Evolutionary conservation across 2,888 invertebrate species (phyloP).

Genomic region (Epinotia demarniana): DNA sequence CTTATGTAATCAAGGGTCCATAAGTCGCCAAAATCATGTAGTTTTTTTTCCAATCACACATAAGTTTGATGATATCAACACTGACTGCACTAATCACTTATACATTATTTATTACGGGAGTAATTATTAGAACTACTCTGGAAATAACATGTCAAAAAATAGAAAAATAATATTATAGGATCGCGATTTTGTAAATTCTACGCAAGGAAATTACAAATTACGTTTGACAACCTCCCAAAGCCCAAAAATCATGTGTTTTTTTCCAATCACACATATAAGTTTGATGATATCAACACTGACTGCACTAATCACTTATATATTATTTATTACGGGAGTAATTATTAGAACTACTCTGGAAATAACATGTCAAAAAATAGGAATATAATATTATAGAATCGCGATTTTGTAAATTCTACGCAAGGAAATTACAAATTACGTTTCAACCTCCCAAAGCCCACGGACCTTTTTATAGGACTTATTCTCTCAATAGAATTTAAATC

Average conservation of each 20-base stretch:
- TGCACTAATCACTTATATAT: conserved; percentile 29
- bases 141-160: conserved; percentile 29
- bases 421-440: neutral
- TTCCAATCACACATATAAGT: neutral
- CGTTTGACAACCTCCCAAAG: too few relatives aligned
- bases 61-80: neutral
- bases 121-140: neutral
- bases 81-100: conserved; percentile 25
- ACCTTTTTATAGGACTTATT: too few relatives aligned
- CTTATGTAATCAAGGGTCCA: too few relatives aligned
- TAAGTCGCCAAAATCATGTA: neutral
- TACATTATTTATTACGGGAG: conserved; percentile 1
- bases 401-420: conserved; percentile 4
- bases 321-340: neutral
- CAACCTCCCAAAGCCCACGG: too few relatives aligned
- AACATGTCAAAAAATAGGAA: conserved; percentile 26
- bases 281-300: neutral
- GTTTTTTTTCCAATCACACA: neutral
- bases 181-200: conserved; percentile 2
- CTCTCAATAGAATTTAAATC: too few relatives aligned
- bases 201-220: conserved; percentile 1
- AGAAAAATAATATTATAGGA: neutral
- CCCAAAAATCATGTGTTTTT: neutral
- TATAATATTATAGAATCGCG: neutral
- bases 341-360: conserved; percentile 1